Conservation (phyloP, 2,113 vertebrate species). For the Columba livia region DNA sequence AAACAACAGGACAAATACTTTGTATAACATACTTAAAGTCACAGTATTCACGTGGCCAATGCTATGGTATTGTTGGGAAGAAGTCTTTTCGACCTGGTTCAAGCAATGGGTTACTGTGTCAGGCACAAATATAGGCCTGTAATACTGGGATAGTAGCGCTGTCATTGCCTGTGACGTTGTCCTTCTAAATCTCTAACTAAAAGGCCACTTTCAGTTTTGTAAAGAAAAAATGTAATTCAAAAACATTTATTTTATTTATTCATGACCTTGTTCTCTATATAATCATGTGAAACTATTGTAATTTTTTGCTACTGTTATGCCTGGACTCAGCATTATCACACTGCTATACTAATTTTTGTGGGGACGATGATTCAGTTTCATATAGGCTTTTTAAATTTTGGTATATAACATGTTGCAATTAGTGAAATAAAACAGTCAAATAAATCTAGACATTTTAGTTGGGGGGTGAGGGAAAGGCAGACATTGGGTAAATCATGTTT, state of each 20-base stretch:
- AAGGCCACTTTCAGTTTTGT: neutral
- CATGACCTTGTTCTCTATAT: neutral
- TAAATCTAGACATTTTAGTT: constrained; percentile 2
- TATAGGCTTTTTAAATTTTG: neutral
- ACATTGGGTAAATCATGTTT: constrained; percentile 14
- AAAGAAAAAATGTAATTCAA: neutral
- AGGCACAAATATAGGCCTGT: neutral
- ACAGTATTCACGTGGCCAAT: neutral
- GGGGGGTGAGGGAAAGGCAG: neutral
- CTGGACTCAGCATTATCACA: neutral
- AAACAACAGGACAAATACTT: neutral
- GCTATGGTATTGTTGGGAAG: neutral
- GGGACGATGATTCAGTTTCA: neutral
- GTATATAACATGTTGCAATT: neutral
- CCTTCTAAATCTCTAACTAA: neutral
- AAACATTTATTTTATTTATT: neutral
- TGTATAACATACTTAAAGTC: neutral
- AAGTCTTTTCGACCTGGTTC: neutral
- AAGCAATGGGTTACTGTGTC: neutral
- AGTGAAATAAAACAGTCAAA: constrained; percentile 6
- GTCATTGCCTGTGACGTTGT: neutral
- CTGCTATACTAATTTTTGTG: neutral
- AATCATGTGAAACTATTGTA: neutral
- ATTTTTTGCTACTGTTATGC: neutral
- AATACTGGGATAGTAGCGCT: neutral